Percentiles rank a stretch among this genome's conserved stretches.
Evolutionary conservation across 2,888 invertebrate species (phyloP).

Genomic region (Resseliella maxima): DNA sequence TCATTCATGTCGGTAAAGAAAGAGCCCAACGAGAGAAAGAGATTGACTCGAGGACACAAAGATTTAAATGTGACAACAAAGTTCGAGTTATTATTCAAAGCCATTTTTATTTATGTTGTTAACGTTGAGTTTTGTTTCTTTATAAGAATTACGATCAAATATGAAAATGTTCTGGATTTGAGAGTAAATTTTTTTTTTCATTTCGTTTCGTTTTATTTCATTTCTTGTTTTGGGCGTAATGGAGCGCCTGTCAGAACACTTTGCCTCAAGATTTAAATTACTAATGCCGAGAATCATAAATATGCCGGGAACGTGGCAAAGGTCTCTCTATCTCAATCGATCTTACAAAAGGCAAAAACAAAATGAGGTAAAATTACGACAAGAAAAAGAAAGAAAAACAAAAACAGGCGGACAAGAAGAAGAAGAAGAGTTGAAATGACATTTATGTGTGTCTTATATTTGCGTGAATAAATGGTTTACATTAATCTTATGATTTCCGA

Average conservation of each 20-base stretch:
- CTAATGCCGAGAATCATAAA: neutral
- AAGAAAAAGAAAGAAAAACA: neutral
- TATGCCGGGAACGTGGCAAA: neutral
- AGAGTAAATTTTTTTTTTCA: too few species aligned
- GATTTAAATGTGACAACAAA: constrained; percentile 20
- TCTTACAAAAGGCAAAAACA: neutral
- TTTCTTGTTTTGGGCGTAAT: too few species aligned
- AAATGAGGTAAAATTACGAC: neutral
- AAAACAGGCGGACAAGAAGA: neutral
- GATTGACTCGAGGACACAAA: neutral
- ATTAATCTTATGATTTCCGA: constrained; percentile 15
- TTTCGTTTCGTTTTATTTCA: neutral
- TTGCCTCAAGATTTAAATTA: neutral
- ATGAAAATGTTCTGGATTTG: too few species aligned
- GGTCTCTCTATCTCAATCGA: neutral
- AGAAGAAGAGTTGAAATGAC: neutral
- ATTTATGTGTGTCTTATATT: neutral
- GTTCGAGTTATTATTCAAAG: constrained; percentile 32
- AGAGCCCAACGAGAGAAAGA: too few species aligned
- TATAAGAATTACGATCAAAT: too few species aligned
- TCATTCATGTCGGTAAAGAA: too few species aligned
- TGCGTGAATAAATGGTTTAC: constrained; percentile 34
- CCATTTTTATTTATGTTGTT: constrained; percentile 36
- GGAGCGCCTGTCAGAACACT: neutral
- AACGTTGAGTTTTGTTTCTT: too few species aligned